Evolutionary conservation across 2,797 vertebrate species (phyloP), one percentile per base, ranked within the genome.

Genomic region (Myripristis jacobus): DNA sequence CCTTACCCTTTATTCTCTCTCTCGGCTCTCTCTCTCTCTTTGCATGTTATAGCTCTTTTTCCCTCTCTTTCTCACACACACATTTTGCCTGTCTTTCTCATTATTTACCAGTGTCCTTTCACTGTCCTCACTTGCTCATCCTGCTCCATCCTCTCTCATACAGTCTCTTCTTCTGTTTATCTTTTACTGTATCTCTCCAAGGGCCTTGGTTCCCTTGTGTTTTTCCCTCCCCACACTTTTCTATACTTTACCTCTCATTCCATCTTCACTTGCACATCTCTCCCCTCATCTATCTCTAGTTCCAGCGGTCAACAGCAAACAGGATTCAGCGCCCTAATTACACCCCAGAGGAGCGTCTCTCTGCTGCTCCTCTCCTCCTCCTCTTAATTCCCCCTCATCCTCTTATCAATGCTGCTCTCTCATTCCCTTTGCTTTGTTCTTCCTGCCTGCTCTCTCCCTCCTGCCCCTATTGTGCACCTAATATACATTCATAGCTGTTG

Each of bases 291-390:
- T 70, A 56, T 58, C 43, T 47, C 22, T 58, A 47, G 65, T 77
- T 75, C 50, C 53, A 36, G 55, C 21, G 66, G 88, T 86, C 89
- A 85, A 58, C 56, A 64, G 80, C 25, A 54, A 81, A 81, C 81
- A 74, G 65, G 70, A 81, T 83, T 76, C 74, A 43, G 77, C 73
- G 63, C 70, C 53, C 81, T 92, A 90, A 92, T 92, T 90, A 87
- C 82, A 84, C 81, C 87, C 87, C 85, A 77, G 83, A 89, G 86
- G 82, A 87, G 75, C 62, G 11, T 62, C 47, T 83, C 70, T 41
- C 75, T 16, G 51, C 58, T 58, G 60, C 75, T 60, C 19, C 24
- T n/a, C 21, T 11, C n/a, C 22, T 12, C 16, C 29, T 46, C n/a
- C n/a, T n/a, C n/a, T n/a, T n/a, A n/a, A n/a, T 6, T 47, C 18